Base-by-base conservation (phyloP, 2,113 vertebrate genomes). In the Progne subis region DNA sequence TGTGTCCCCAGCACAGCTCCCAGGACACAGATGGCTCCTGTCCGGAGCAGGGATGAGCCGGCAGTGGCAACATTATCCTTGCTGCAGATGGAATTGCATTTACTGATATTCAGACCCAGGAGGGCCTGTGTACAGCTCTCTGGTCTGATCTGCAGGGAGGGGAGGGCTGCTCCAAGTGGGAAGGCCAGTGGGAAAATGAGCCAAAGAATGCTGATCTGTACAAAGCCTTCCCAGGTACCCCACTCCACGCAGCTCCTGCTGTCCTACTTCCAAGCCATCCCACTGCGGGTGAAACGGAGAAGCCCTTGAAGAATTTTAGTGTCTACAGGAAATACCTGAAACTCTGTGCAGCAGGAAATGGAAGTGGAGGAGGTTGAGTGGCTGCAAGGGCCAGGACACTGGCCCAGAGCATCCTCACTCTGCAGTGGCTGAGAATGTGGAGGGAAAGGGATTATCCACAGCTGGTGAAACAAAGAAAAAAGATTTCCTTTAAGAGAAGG, bases 261-360 rank as follows among this genome's bases (percentile, higher is more conserved):
- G 49, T 68, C 86, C 74, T 63, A 60, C 65, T 75, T 64, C 60
- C 83, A 34, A 81, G 20, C 59, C 49, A 16, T 79, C 92, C 92
- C 76, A 5, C 5, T 14, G 80, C 4, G 76, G 56, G 7, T 70
- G 95, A 91, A 94, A 95, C 2, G 6, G 85, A 95, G 95, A 91
- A 94, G 43, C 50, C 74, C 84, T 71, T 16, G 11, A 65, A 87
- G 87, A 85, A 76, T 82, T 80, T 23, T 74, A 14, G 87, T 53
- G 71, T 86, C 88, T 95, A 1, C 89, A 95, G 94, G 95, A 95
- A 96, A 95, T 92, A 77, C 39, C 93, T 94, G 87, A 52, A 72
- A 12, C 23, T 57, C 79, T 65, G 59, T 64, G 75, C 68, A 70
- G 56, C 85, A 88, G 94, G 94, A 96, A 93, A 90, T 81, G 71